These are phyloP conservation scores for Eurystomus gularis DNA, from an alignment of 2,113 vertebrate genomes.

Conservation along the genomic window DNA sequence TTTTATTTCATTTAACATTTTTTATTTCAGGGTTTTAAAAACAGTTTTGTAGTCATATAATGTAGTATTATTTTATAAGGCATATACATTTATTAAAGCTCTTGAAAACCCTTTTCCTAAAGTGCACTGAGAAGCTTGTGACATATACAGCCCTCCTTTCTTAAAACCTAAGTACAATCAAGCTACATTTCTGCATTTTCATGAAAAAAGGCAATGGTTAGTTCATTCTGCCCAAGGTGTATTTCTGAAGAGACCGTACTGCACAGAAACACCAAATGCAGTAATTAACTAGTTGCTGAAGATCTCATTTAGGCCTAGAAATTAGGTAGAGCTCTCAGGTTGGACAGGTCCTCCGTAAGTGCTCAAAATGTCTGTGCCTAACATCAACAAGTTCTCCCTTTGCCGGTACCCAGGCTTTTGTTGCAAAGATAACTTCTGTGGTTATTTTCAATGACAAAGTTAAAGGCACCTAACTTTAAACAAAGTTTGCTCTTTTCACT, in stretches of 20 bases:
- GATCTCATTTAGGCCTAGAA: background rate
- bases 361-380: background rate
- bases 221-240: background rate
- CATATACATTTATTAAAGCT: background rate
- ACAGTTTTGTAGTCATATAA: background rate
- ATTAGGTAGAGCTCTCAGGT: background rate
- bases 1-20: background rate
- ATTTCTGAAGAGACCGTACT: background rate
- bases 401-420: background rate
- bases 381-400: background rate
- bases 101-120: background rate
- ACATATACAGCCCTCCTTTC: background rate
- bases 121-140: background rate
- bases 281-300: background rate
- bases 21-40: accelerated
- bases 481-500: background rate
- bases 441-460: background rate
- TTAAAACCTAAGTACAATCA: background rate
- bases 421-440: background rate
- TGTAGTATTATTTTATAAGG: background rate
- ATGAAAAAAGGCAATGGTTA: background rate
- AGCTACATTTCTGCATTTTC: background rate
- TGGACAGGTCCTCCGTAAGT: accelerated
- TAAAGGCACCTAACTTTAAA: background rate
- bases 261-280: accelerated